phyloP scores from a whole-genome alignment of 1,140 invertebrate genomes.

The Dreissena polymorpha region DNA sequence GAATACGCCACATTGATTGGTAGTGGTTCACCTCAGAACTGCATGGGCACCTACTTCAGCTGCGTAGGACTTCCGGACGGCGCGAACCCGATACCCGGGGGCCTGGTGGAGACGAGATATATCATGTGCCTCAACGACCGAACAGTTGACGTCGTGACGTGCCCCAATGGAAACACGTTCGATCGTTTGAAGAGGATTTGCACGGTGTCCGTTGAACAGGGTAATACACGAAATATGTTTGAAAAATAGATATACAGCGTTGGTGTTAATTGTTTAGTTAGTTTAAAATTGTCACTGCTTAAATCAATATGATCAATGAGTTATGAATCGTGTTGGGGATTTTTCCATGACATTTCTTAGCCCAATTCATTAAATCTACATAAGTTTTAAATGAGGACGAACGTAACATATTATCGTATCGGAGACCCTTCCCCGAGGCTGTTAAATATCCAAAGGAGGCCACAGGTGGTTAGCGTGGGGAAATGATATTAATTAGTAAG shows the following conservation, averaged over 20 bases:
- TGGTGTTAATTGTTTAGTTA: too few relatives aligned
- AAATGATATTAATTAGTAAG: too few relatives aligned
- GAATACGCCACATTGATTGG: slow-evolving; percentile 36
- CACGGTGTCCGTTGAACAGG: slow-evolving; percentile 24
- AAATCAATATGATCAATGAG: too few relatives aligned
- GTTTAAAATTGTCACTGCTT: too few relatives aligned
- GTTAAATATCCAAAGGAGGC: too few relatives aligned
- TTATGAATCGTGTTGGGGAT: too few relatives aligned
- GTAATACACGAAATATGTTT: background rate
- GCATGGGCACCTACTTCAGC: slow-evolving; percentile 56
- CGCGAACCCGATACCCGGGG: slow-evolving; percentile 63
- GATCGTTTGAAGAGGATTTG: slow-evolving; percentile 56
- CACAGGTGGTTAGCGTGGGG: too few relatives aligned
- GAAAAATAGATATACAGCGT: background rate
- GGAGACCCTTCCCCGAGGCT: too few relatives aligned
- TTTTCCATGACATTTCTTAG: too few relatives aligned
- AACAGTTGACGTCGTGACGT: slow-evolving; percentile 56
- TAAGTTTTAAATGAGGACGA: too few relatives aligned
- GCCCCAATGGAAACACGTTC: slow-evolving; percentile 61
- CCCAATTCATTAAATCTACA: too few relatives aligned
- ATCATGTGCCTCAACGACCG: slow-evolving; percentile 63
- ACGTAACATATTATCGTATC: too few relatives aligned
- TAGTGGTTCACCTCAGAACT: slow-evolving; percentile 13
- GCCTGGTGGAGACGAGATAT: slow-evolving; percentile 60
- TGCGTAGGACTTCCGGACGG: slow-evolving; percentile 68